Percentiles rank a stretch among this genome's conserved stretches.
Conservation (phyloP, 2,113 vertebrate genomes). For the Sorex araneus region DNA sequence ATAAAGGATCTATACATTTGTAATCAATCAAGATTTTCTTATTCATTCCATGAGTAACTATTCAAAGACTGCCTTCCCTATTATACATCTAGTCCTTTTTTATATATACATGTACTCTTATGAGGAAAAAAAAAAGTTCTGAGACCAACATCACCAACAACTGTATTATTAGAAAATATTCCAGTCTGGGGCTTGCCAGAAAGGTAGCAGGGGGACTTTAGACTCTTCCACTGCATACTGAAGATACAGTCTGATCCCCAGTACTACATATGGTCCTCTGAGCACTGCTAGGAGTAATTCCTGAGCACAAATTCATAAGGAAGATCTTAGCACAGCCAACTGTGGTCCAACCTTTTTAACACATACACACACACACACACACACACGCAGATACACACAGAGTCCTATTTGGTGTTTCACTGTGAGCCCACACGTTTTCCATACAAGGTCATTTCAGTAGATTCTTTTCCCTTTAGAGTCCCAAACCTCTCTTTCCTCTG, state of each 20-base stretch:
- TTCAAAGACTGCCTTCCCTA: background rate
- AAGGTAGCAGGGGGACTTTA: no score
- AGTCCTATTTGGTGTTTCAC: background rate
- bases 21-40: background rate
- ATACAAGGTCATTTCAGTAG: background rate
- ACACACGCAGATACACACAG: no score
- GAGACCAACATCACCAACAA: background rate
- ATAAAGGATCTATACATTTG: background rate
- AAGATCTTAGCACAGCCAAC: no score
- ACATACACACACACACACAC: no score
- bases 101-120: background rate
- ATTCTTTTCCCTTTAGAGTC: background rate
- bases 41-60: background rate
- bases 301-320: no score
- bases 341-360: no score
- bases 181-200: no score
- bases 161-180: background rate
- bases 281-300: no score
- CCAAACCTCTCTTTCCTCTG: background rate
- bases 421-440: background rate
- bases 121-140: background rate
- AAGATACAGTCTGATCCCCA: no score
- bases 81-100: no score
- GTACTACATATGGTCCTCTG: no score
- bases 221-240: no score